Evolutionary conservation across 2,113 vertebrate species (phyloP).

Genomic region (Circaetus gallicus): DNA sequence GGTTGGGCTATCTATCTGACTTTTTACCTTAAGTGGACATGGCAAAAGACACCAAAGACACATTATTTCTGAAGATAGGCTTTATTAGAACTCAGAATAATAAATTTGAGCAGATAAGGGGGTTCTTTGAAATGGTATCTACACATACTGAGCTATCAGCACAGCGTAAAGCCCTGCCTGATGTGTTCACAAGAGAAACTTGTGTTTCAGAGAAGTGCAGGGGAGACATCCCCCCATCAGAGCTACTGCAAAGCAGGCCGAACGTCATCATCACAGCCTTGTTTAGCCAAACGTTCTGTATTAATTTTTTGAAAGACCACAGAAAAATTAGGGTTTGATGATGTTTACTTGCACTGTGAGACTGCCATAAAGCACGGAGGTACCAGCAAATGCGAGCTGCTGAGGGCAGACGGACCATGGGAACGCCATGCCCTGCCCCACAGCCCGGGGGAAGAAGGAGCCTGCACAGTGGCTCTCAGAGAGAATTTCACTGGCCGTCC

Average conservation of each 20-base stretch:
- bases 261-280: neutral
- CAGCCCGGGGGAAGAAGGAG: neutral
- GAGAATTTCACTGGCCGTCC: neutral
- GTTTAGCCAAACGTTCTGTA: neutral
- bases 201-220: neutral
- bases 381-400: neutral
- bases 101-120: conserved; percentile 1
- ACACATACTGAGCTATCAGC: neutral
- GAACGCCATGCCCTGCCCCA: neutral
- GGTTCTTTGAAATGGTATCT: neutral
- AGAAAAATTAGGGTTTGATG: neutral
- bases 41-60: neutral
- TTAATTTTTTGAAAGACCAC: neutral
- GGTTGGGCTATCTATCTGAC: neutral
- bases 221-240: neutral
- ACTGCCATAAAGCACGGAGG: neutral
- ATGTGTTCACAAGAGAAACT: neutral
- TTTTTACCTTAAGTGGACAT: neutral
- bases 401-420: neutral
- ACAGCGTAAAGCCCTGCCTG: neutral
- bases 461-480: neutral
- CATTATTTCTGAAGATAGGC: neutral
- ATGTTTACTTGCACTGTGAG: neutral
- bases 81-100: conserved; percentile 9
- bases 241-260: neutral